Percentiles rank a stretch among this genome's conserved stretches.
phyloP scores from a whole-genome alignment of 2,113 vertebrate genomes.

The Murina feae region DNA sequence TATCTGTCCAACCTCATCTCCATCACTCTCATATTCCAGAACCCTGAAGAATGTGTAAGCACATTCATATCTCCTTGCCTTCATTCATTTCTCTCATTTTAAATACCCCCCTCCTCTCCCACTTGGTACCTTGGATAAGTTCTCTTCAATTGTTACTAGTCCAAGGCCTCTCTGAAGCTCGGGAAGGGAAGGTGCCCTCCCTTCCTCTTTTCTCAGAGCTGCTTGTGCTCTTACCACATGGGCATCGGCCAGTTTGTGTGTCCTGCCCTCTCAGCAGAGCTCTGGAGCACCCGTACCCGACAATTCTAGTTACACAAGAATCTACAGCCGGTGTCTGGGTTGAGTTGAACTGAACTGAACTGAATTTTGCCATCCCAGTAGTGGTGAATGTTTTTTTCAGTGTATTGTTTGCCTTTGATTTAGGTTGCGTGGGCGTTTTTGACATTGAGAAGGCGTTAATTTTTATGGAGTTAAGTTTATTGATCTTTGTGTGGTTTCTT shows the following conservation, averaged over 20 bases:
- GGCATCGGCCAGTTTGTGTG: accelerated
- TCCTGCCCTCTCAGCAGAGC: background rate
- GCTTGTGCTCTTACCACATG: background rate
- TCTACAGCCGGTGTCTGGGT: background rate
- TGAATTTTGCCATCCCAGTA: background rate
- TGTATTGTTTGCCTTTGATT: conserved; percentile 40
- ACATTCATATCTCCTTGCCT: background rate
- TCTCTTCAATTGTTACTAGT: background rate
- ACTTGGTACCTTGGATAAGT: background rate
- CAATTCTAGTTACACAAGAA: background rate
- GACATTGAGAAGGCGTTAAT: conserved; percentile 48
- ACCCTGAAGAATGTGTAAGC: background rate
- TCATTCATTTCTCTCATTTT: background rate
- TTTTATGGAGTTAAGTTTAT: conserved; percentile 59
- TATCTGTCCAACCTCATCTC: background rate
- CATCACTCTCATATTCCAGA: background rate
- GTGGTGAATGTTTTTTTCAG: background rate
- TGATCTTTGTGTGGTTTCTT: conserved; percentile 55
- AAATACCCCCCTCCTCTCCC: background rate
- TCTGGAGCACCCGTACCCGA: accelerated
- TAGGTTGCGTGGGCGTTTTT: conserved; percentile 8
- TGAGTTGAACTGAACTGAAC: background rate
- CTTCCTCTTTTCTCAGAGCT: background rate
- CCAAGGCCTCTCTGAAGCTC: background rate
- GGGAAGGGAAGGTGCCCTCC: background rate